These are phyloP conservation scores for Tachina grossa DNA, from an alignment of 2,888 invertebrate genomes.

Conservation along the genomic window DNA sequence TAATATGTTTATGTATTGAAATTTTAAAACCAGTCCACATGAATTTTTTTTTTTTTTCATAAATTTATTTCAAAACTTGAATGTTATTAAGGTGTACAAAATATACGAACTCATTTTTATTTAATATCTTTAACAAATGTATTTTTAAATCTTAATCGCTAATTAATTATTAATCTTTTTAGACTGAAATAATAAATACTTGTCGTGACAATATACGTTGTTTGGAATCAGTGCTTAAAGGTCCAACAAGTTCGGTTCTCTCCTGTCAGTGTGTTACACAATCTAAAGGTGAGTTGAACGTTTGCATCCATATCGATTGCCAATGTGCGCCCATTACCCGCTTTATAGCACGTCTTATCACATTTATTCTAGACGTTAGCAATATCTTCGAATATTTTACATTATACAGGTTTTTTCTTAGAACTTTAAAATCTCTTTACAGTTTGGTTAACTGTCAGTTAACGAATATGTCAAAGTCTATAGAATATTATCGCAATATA, in stretches of 20 bases:
- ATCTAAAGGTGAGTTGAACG: conserved; percentile 85
- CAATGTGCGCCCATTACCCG: conserved; percentile 82
- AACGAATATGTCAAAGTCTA: conserved; percentile 50
- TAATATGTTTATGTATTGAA: neutral
- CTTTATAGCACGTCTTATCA: conserved; percentile 81
- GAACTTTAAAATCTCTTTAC: conserved; percentile 78
- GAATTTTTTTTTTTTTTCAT: too few species aligned
- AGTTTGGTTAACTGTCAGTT: conserved; percentile 76
- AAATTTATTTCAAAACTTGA: too few species aligned
- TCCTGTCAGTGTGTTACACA: conserved; percentile 85
- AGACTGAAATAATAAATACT: conserved; percentile 93
- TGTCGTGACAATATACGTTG: conserved; percentile 94
- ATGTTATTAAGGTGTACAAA: too few species aligned
- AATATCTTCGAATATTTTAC: conserved; percentile 80
- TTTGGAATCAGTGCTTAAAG: conserved; percentile 87
- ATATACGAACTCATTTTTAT: neutral
- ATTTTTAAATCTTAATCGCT: neutral
- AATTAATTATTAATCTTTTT: conserved; percentile 66
- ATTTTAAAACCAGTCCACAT: neutral
- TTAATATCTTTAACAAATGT: neutral
- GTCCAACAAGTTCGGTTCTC: conserved; percentile 83
- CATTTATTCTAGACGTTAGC: conserved; percentile 80
- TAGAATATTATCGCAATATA: conserved; percentile 59
- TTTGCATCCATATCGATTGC: conserved; percentile 77
- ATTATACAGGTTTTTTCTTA: conserved; percentile 80